Base-by-base conservation (phyloP, 2,888 invertebrate species). In the Drosophila prolongata region DNA sequence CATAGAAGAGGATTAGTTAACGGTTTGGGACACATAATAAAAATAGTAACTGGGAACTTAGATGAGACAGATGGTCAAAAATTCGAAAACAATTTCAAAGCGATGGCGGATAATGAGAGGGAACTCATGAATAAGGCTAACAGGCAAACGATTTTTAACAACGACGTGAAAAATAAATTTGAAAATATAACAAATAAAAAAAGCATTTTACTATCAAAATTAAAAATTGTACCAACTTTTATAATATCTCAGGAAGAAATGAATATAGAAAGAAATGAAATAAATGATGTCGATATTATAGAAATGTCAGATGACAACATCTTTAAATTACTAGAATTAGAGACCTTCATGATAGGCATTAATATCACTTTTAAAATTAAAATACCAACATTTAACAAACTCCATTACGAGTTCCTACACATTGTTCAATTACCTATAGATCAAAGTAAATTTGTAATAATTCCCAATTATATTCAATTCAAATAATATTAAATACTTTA, bases 181-280 rank as follows among this genome's bases (percentile, higher is more conserved):
- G n/a, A n/a, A n/a, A n/a, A n/a, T n/a, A n/a, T n/a, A n/a, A 46
- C 13, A 8, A 9, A n/a, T 13, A 27, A 44, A 44, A 6, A 13
- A 44, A 44, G 44, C 9, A 44, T 44, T 6, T 24, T 46, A 8
- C 8, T 27, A 24, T 24, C 44, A 24, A 24, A n/a, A 24, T 24
- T 44, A 27, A 46, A 46, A 3, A 46, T 46, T 46, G 24, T 44
- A 44, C 24, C 24, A n/a, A 46, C 40, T 3, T 40, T 40, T 14
- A 14, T 40, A 14, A 40, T 40, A 2, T 14, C 40, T 3, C n/a
- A 14, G 9, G 14, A 40, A 8, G 40, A 40, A 40, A 14, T 40
- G 40, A 38, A 38, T 38, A n/a, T n/a, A n/a, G 16, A 16, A 6
- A 42, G 42, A 6, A n/a, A 42, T 42, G 42, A 42, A 13, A 42